A percentile compares a stretch with the other conserved stretches of the same genome.
Conservation (phyloP, 2,113 vertebrate species). For the Daubentonia madagascariensis region DNA sequence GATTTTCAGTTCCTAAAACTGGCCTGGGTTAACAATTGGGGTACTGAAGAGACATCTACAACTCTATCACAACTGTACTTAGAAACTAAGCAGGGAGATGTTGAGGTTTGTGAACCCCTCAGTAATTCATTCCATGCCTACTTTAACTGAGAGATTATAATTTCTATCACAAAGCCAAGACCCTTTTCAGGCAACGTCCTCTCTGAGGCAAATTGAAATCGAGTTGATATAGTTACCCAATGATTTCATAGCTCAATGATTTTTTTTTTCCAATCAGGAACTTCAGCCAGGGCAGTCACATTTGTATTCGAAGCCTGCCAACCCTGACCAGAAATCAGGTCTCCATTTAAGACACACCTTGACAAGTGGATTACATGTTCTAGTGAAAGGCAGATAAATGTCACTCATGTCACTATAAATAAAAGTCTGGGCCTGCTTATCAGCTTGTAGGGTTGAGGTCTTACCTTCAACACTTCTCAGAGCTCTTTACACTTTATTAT, state of each 20-base stretch:
- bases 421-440: conserved; percentile 71
- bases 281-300: conserved; percentile 61
- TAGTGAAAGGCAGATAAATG: conserved; percentile 74
- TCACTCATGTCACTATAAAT: conserved; percentile 75
- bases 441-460: conserved; percentile 72
- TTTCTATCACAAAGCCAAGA: conserved; percentile 12
- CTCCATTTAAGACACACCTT: conserved; percentile 69
- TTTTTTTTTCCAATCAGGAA: conserved; percentile 32
- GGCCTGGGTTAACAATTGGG: background rate
- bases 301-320: conserved; percentile 72
- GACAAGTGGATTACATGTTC: conserved; percentile 77
- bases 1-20: conserved; percentile 31
- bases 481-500: conserved; percentile 69
- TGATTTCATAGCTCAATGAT: background rate
- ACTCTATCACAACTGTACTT: background rate
- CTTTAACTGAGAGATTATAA: conserved; percentile 13
- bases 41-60: background rate
- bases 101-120: background rate
- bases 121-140: background rate
- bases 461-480: conserved; percentile 64
- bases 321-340: conserved; percentile 69
- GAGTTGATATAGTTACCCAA: background rate
- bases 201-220: background rate
- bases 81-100: background rate
- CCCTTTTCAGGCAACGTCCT: background rate